These are phyloP conservation scores for Yponomeuta plumbellus DNA, from an alignment of 2,888 invertebrate genomes.

Conservation along the genomic window DNA sequence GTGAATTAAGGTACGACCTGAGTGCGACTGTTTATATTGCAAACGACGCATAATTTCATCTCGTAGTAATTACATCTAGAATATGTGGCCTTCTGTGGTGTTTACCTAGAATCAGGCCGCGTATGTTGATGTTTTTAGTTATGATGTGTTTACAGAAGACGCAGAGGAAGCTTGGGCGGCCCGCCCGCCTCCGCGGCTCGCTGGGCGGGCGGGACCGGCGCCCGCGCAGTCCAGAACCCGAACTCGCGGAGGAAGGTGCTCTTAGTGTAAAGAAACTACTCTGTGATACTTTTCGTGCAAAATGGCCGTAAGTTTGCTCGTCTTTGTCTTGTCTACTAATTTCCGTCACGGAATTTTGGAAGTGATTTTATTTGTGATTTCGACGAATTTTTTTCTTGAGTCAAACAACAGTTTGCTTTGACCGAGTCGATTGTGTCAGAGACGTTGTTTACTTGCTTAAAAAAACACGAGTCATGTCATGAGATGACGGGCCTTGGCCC, in stretches of 20 bases:
- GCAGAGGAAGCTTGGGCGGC: constrained; percentile 30
- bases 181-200: constrained; percentile 52
- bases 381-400: background rate
- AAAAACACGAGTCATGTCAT: background rate
- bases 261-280: constrained; percentile 39
- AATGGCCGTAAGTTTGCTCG: constrained; percentile 61
- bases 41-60: too few species aligned
- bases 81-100: background rate
- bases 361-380: background rate
- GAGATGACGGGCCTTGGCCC: background rate
- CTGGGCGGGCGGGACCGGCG: constrained; percentile 56
- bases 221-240: constrained; percentile 53
- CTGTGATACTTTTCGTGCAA: constrained; percentile 34
- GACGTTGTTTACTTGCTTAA: background rate
- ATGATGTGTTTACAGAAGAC: constrained; percentile 25
- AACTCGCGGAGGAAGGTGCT: constrained; percentile 54
- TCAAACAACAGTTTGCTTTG: background rate
- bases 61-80: too few species aligned
- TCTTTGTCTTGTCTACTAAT: constrained; percentile 7
- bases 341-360: background rate
- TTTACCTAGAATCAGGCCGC: background rate
- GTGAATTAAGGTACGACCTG: too few species aligned
- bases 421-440: background rate
- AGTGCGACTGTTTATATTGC: too few species aligned
- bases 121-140: constrained; percentile 14